A percentile compares a stretch with the other conserved stretches of the same genome.
These are phyloP conservation scores for Tetraodon nigroviridis DNA, from an alignment of 2,113 vertebrate genomes.

Conservation along the genomic window DNA sequence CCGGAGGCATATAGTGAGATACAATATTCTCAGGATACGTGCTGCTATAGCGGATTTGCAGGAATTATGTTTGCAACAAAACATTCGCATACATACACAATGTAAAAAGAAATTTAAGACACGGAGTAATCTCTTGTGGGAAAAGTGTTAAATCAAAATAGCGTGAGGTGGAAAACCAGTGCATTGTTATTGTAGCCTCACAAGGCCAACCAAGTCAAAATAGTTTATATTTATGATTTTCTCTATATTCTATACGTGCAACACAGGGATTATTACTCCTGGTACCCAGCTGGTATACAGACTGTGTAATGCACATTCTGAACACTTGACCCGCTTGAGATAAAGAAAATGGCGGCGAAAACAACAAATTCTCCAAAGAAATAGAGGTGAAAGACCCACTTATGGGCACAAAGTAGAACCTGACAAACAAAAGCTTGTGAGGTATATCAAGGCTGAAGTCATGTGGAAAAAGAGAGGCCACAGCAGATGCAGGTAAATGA, in stretches of 20 bases:
- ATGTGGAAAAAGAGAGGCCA: slow-evolving; percentile 5
- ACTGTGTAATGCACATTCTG: slow-evolving; percentile 33
- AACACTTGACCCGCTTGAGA: slow-evolving; percentile 19
- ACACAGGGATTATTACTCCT: slow-evolving; percentile 28
- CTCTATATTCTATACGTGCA: slow-evolving; percentile 22
- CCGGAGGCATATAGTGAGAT: slow-evolving; percentile 34
- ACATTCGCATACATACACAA: slow-evolving; percentile 27
- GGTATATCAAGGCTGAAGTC: slow-evolving; percentile 29
- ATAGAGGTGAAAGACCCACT: slow-evolving; percentile 28
- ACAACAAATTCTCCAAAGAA: slow-evolving; percentile 21
- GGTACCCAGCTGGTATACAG: slow-evolving; percentile 21
- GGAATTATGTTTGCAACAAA: slow-evolving; percentile 32
- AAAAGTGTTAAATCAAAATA: slow-evolving; percentile 27
- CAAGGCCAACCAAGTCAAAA: slow-evolving; percentile 29
- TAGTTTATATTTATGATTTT: slow-evolving; percentile 31
- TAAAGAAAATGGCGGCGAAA: slow-evolving; percentile 22
- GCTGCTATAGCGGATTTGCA: slow-evolving; percentile 24
- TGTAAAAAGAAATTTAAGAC: slow-evolving; percentile 16
- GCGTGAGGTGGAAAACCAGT: slow-evolving; percentile 2
- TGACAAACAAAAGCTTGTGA: slow-evolving; percentile 27
- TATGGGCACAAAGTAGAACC: slow-evolving; percentile 30
- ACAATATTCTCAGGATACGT: slow-evolving; percentile 19
- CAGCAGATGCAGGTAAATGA: slow-evolving; percentile 2
- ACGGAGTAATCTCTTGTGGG: slow-evolving; percentile 6
- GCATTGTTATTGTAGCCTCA: slow-evolving; percentile 35